Base-by-base conservation (phyloP, 2,888 invertebrate genomes). In the Venustoraphidia nigricollis region DNA sequence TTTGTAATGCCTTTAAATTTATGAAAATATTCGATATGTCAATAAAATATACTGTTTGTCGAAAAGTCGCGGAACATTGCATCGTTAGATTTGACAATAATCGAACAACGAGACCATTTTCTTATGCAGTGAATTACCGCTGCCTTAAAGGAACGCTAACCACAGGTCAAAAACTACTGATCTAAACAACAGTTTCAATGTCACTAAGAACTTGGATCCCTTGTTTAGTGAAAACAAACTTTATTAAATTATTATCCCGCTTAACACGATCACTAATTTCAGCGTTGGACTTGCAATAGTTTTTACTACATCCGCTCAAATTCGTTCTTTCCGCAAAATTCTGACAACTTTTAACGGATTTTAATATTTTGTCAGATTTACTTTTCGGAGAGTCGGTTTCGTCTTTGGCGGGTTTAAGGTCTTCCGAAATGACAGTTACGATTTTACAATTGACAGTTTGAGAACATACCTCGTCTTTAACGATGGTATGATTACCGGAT, bases 141-240 rank as follows among this genome's bases (percentile, higher is more conserved):
- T 27, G 27, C 27, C 27, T 27, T 27, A 27, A 11, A 8, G 8
- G 11, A 5, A 17, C 17, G 17, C 17, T 17, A 4, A 38, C 13
- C 13, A 38, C 11, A 38, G 6, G 8, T 11, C 9, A 38, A 11
- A 38, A 46, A n/a, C 34, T 17, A 48, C 36, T 41, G 27, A 27
- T 27, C 62, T 65, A 74, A 45, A 81, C 81, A 44, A 80, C 80
- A 52, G 83, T 84, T 61, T 86, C 85, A 11, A 81, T 81, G 59
- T 85, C 84, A 57, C 84, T 84, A 42, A 84, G 83, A 45, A 85
- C 82, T 64, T 83, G 80, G 55, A 85, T 83, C 2, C 84, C 84
- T 59, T 84, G 83, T 62, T 83, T 81, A 2, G 83, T 83, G 55
- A 85, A 70, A 58, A 84, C 81, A 66, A 84, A 75, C 59, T 81